Percentiles rank a stretch among this genome's conserved stretches.
These are phyloP conservation scores for Halictus ligatus DNA, from an alignment of 2,888 invertebrate genomes.

Conservation along the genomic window DNA sequence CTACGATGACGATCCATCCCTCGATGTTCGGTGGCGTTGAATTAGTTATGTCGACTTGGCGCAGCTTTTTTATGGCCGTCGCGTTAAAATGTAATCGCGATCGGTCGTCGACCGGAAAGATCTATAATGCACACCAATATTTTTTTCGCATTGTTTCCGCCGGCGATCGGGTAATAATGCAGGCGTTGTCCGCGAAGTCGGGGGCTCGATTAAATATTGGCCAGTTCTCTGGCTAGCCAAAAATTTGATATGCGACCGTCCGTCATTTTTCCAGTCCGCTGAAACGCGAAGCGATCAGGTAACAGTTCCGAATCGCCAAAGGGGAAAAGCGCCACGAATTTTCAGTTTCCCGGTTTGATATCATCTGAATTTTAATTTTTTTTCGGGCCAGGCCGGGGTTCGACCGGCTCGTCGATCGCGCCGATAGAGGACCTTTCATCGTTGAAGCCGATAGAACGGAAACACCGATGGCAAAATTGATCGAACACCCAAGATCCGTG, in stretches of 20 bases:
- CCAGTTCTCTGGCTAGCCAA: neutral
- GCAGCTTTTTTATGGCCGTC: neutral
- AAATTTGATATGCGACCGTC: conserved; percentile 16
- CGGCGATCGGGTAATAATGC: neutral
- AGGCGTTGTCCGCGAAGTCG: neutral
- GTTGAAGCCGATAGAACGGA: neutral
- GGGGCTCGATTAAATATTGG: conserved; percentile 13
- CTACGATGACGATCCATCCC: neutral
- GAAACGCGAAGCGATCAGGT: conserved; percentile 17
- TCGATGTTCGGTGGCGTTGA: neutral
- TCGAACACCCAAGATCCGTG: neutral
- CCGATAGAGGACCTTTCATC: neutral
- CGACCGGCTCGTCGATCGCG: neutral
- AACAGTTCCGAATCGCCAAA: conserved; percentile 16
- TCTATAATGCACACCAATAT: neutral
- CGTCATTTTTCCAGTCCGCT: conserved; percentile 9
- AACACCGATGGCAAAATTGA: neutral
- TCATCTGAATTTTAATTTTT: conserved; percentile 18
- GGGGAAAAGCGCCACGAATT: conserved; percentile 14
- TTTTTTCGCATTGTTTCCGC: neutral
- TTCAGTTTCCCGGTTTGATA: conserved; percentile 17
- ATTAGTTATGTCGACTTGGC: neutral
- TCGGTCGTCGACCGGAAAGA: neutral
- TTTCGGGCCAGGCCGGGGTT: neutral
- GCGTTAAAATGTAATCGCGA: neutral